Evolutionary conservation across 1,140 invertebrate species (phyloP), one percentile per base, ranked within the genome.

Genomic region (Xylocopa sonorina): DNA sequence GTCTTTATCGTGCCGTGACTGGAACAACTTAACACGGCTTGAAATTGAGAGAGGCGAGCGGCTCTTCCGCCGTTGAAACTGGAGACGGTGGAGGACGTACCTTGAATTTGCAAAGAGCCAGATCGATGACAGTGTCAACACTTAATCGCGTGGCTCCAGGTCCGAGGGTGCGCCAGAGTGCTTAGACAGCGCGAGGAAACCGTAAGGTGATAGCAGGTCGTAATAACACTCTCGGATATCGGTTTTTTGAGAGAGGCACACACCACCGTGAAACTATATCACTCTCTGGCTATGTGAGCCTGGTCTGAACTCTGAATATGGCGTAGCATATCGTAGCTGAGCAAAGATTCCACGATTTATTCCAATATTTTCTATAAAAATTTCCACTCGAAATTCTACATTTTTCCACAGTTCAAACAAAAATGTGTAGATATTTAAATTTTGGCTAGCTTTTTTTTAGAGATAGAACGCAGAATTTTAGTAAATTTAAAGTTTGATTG

Each of bases 71-170:
- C n/a, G n/a, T n/a, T 57, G 64, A 69, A 77, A 77, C 43, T 68
- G 43, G 53, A 77, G 74, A 69, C 74, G 64, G n/a, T n/a, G n/a
- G n/a, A n/a, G 64, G 34, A 58, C 64, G 64, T 38, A 77, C 27
- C n/a, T 48, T 73, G 68, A 71, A 73, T 72, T 69, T 58, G 53
- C 74, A 41, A 53, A 64, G 60, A 72, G 76, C 55, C 50, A 71
- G 67, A 78, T 78, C 76, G 80, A 79, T 72, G 80, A 71, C 76
- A 71, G 34, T 71, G 80, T 78, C 75, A 81, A 81, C 76, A 81
- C 76, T 78, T 81, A 64, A 72, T 81, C 58, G 64, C 32, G 60
- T 24, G 51, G 41, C 50, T 41, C 18, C 27, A 10, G 24, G 34
- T 41, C 21, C 43, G 16, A n/a, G n/a, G n/a, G 32, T 27, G 57